Conservation (phyloP, 2,888 invertebrate genomes). For the Diaperis boleti region DNA sequence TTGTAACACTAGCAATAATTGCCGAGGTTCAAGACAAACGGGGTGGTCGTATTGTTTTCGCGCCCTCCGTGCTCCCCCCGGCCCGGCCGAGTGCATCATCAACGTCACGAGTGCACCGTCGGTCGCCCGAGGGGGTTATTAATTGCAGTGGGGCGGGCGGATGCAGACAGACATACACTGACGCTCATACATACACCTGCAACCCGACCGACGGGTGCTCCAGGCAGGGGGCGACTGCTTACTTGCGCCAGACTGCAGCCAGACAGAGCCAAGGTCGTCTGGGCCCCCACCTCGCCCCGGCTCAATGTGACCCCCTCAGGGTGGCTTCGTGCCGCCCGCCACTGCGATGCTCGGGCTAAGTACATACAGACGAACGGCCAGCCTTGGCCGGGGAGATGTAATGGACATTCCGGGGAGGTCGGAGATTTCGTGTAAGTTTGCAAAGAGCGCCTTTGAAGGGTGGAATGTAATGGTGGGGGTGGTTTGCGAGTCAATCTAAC, state of each 20-base stretch:
- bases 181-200: conserved; percentile 36
- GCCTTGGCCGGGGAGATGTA: background rate
- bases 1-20: too few relatives aligned
- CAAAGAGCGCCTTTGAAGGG: too few relatives aligned
- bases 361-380: background rate
- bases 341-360: background rate
- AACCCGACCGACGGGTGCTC: conserved; percentile 37
- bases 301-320: conserved; percentile 53
- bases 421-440: too few relatives aligned
- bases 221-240: conserved; percentile 46
- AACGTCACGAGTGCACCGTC: conserved; percentile 16
- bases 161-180: conserved; percentile 40
- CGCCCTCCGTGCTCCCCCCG: background rate
- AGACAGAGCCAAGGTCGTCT: conserved; percentile 57
- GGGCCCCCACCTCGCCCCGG: conserved; percentile 47
- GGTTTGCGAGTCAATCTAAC: too few relatives aligned
- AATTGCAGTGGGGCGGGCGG: conserved; percentile 48
- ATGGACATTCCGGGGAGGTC: background rate
- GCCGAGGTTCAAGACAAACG: too few relatives aligned
- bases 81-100: conserved; percentile 1
- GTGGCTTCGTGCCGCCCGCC: conserved; percentile 17
- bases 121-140: conserved; percentile 44
- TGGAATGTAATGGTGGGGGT: too few relatives aligned
- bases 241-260: conserved; percentile 55
- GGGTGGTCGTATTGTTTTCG: too few relatives aligned